Evolutionary conservation across 2,888 invertebrate species (phyloP), one percentile per base, ranked within the genome.

Genomic region (Aphelenchoides bicaudatus): DNA sequence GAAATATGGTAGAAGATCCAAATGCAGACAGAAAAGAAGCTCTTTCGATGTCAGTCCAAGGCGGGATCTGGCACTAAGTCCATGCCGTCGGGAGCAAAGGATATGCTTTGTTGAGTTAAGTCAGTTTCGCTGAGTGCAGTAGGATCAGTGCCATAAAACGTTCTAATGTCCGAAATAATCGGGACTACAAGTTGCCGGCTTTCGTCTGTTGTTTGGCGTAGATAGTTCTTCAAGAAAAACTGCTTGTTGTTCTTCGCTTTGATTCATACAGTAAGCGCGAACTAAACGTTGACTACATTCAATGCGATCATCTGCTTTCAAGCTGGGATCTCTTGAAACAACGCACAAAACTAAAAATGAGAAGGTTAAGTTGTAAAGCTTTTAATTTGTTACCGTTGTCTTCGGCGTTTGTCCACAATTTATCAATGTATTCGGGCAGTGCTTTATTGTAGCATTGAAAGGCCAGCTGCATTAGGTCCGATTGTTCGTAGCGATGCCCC

Each of bases 401-500:
- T 43, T 73, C 73, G 1, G 73, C 64, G 47, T 64, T 63, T 13
- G 62, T 65, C 71, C 71, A 74, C 27, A 66, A 61, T 25, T 67
- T 63, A 8, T 61, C 62, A 34, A 62, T 54, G 54, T 65, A 64
- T 23, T 65, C 38, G 5, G 66, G 65, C 6, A 69, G 52, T 5
- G 65, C 64, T 29, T 30, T 21, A 10, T 52, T 43, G 39, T 66
- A 66, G 52, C 55, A 52, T 49, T 58, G 58, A 43, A 72, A 59
- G 6, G 71, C 60, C 31, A 74, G 39, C 8, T 47, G 48, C 5
- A 55, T 52, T 51, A 68, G 67, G 0, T 56, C 62, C 19, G 67
- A 66, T 47, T 65, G 62, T 16, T 59, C 39, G 51, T 66, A 74
- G 58, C 96, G 84, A 81, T 98, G 92, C 0, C 96, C 96, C 19